Conservation (phyloP, 2,888 invertebrate genomes). For the Hedya salicella region DNA sequence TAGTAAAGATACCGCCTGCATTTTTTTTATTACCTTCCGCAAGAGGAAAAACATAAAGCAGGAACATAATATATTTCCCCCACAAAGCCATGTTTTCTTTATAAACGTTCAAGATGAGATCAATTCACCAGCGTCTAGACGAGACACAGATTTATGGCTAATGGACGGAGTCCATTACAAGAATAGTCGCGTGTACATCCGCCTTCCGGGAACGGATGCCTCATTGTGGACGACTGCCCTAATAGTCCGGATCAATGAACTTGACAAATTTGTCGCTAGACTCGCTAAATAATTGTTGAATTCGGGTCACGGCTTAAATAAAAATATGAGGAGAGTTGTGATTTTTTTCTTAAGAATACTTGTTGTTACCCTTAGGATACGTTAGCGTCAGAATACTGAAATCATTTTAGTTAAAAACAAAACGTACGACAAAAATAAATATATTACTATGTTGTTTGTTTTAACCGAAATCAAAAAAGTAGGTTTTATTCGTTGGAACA, state of each 20-base stretch:
- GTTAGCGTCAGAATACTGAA: too few species aligned
- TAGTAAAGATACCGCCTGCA: too few species aligned
- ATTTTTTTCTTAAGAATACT: too few species aligned
- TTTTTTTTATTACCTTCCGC: background rate
- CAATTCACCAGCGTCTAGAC: constrained; percentile 42
- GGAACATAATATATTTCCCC: constrained; percentile 22
- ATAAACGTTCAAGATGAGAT: constrained; percentile 34
- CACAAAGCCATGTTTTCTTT: constrained; percentile 34
- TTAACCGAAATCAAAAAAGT: too few species aligned
- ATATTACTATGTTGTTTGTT: too few species aligned
- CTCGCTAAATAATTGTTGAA: constrained; percentile 12
- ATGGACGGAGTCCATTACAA: constrained; percentile 75
- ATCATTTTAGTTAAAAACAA: too few species aligned
- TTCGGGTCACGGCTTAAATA: constrained; percentile 16
- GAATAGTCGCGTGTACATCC: constrained; percentile 59
- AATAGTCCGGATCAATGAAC: constrained; percentile 43
- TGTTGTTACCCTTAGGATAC: too few species aligned
- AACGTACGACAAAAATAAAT: too few species aligned
- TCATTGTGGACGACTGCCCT: constrained; percentile 43
- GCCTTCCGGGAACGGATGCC: constrained; percentile 53
- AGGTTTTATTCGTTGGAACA: too few species aligned
- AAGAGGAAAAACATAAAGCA: background rate
- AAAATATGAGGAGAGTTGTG: background rate
- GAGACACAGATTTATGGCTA: constrained; percentile 62
- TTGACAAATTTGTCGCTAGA: constrained; percentile 36